phyloP scores from a whole-genome alignment of 2,888 invertebrate genomes.

The Piscicola geometra region DNA sequence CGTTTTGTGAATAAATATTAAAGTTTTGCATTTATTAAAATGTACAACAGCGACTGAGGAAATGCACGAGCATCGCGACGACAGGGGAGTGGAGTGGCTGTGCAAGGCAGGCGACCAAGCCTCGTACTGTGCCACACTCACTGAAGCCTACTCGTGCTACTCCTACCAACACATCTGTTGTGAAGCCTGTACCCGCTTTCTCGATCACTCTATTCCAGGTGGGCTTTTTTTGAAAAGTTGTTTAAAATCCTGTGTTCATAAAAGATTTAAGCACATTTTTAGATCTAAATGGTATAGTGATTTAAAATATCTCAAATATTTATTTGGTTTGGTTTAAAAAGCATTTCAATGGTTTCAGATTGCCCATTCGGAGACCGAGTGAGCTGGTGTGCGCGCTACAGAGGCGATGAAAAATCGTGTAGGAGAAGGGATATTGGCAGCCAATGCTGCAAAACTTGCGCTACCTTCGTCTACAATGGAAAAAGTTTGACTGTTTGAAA shows the following conservation, averaged over 20 bases:
- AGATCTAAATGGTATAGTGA: not conserved
- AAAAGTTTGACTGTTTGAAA: no score
- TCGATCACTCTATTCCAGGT: not conserved
- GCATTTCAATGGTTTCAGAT: not conserved
- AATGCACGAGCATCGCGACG: not conserved
- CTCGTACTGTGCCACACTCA: not conserved
- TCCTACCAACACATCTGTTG: not conserved
- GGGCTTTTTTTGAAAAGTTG: not conserved
- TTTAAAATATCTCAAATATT: not conserved
- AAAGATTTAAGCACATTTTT: not conserved
- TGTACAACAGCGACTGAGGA: not conserved
- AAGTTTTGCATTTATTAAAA: no score
- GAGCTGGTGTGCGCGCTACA: conserved; percentile 10
- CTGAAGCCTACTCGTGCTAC: not conserved
- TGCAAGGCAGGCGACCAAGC: not conserved
- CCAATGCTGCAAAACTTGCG: conserved; percentile 19
- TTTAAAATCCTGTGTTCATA: not conserved
- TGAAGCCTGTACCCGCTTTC: not conserved
- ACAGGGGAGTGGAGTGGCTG: not conserved
- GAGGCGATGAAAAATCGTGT: not conserved
- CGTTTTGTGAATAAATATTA: no score
- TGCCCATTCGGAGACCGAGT: conserved; percentile 19
- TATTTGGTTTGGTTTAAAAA: not conserved
- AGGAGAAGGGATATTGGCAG: conserved; percentile 1
- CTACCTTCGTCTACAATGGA: not conserved